A percentile compares a stretch with the other conserved stretches of the same genome.
Evolutionary conservation across 2,797 vertebrate species (phyloP).

Genomic region (Melanogrammus aeglefinus): DNA sequence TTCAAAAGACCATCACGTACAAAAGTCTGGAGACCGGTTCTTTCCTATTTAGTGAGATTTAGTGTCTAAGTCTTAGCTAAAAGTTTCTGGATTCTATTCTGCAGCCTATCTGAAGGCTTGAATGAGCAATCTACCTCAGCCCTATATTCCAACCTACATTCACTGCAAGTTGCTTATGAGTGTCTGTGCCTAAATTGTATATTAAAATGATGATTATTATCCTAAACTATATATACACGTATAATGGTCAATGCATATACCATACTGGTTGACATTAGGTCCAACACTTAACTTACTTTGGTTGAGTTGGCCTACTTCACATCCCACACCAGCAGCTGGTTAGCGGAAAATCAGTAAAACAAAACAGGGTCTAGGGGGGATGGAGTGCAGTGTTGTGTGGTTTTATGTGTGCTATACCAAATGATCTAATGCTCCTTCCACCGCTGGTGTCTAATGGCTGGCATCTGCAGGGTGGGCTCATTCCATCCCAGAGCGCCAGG

Average conservation of each 20-base stretch:
- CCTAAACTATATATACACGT: not conserved
- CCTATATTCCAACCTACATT: not conserved
- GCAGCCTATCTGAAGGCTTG: not conserved
- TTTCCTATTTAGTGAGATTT: not conserved
- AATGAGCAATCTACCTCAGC: not conserved
- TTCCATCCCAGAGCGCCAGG: slow-evolving; percentile 37
- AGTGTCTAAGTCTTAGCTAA: not conserved
- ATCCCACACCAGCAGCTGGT: slow-evolving; percentile 27
- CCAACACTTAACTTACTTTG: slow-evolving; percentile 15
- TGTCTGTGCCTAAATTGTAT: not conserved
- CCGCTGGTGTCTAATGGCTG: slow-evolving; percentile 54
- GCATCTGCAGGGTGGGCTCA: slow-evolving; percentile 56
- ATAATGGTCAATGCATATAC: not conserved
- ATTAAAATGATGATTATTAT: not conserved
- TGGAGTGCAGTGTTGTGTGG: slow-evolving; percentile 10
- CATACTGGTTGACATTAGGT: slow-evolving; percentile 23
- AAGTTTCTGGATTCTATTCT: not conserved
- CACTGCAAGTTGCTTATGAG: not conserved
- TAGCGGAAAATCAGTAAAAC: slow-evolving; percentile 19
- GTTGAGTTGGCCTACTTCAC: slow-evolving; percentile 10
- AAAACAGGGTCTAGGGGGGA: slow-evolving; percentile 18
- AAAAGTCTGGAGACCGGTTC: not conserved
- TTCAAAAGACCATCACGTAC: not conserved
- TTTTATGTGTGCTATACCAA: slow-evolving; percentile 23
- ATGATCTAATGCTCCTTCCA: slow-evolving; percentile 12